Percentiles rank a stretch among this genome's conserved stretches.
These are phyloP conservation scores for Pitangus sulphuratus DNA, from an alignment of 2,797 vertebrate genomes.

Conservation along the genomic window DNA sequence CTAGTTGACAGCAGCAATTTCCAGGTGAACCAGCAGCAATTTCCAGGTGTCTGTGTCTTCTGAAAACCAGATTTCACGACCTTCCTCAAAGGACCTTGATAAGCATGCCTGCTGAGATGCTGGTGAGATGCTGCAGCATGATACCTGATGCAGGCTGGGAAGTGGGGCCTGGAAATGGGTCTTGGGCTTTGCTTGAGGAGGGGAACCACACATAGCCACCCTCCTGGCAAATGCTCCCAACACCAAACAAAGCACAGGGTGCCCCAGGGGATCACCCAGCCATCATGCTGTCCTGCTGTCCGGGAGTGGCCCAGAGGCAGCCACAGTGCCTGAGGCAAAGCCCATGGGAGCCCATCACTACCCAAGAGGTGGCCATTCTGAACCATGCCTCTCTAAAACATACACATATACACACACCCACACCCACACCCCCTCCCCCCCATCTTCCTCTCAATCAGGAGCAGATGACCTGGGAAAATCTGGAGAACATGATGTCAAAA, in stretches of 20 bases:
- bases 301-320: accelerated
- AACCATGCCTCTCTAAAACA: neutral
- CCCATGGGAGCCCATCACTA: accelerated
- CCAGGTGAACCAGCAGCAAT: neutral
- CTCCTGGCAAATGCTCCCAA: neutral
- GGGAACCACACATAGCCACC: accelerated
- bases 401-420: no score
- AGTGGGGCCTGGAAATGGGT: accelerated
- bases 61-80: neutral
- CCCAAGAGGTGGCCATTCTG: accelerated
- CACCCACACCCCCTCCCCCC: no score
- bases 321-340: neutral
- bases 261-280: neutral
- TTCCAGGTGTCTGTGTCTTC: neutral
- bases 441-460: neutral
- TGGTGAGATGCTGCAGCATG: neutral
- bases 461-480: neutral
- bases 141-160: neutral
- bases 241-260: neutral
- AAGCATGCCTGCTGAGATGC: accelerated
- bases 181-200: neutral
- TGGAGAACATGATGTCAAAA: neutral
- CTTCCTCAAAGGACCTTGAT: neutral
- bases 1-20: neutral
- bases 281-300: neutral